phyloP scores from a whole-genome alignment of 2,797 vertebrate genomes.

The Petrocephalus sullivani region DNA sequence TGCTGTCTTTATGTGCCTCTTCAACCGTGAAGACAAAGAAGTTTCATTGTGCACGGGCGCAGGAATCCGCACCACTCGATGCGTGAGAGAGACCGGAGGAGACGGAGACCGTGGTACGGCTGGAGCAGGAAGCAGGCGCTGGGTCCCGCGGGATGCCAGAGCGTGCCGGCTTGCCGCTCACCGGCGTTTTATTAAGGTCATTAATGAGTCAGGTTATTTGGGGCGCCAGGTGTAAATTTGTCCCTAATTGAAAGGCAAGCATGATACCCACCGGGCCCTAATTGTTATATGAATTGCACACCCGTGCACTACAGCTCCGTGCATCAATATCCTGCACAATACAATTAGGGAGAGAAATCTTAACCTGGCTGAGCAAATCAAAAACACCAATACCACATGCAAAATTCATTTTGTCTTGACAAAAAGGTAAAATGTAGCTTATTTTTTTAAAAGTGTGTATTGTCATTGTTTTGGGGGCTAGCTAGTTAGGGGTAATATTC shows the following conservation, averaged over 20 bases:
- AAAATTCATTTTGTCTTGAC: neutral
- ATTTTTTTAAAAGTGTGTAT: neutral
- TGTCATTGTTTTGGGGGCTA: neutral
- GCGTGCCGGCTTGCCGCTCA: neutral
- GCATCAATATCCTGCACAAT: neutral
- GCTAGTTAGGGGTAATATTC: neutral
- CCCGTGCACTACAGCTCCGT: neutral
- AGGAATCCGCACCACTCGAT: neutral
- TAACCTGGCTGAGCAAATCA: neutral
- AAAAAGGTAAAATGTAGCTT: neutral
- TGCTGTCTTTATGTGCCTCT: neutral
- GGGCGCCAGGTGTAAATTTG: neutral
- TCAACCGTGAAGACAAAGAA: neutral
- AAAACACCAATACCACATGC: neutral
- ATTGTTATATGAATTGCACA: conserved; percentile 5
- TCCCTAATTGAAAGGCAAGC: conserved; percentile 1
- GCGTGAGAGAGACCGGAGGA: neutral
- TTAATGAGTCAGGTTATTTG: neutral
- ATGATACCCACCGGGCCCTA: neutral
- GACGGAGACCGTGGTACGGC: neutral
- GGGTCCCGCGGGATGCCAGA: neutral
- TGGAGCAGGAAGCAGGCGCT: neutral
- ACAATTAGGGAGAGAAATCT: neutral
- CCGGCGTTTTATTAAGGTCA: neutral
- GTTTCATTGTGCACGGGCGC: neutral